These are phyloP conservation scores for Ellobius talpinus DNA, from an alignment of 2,113 vertebrate species.

Conservation along the genomic window DNA sequence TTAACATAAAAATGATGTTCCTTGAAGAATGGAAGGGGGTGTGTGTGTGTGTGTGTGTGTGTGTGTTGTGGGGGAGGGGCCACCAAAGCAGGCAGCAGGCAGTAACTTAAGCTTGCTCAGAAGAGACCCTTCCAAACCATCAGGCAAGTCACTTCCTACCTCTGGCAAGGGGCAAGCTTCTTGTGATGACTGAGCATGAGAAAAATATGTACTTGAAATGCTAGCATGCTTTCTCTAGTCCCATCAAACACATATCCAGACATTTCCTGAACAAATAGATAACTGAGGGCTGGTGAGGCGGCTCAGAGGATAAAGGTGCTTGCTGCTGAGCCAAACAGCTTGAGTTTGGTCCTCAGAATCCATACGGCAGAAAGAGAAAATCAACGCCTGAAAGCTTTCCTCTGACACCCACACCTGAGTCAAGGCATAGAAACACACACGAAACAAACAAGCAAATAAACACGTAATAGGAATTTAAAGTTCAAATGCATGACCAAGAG, in stretches of 20 bases:
- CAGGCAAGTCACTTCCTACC: neutral
- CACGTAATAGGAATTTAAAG: neutral
- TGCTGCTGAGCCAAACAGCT: neutral
- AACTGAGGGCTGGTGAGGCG: neutral
- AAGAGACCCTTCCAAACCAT: neutral
- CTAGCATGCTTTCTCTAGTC: neutral
- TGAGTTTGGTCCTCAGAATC: no score
- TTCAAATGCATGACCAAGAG: neutral
- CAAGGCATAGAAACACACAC: no score
- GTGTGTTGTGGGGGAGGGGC: neutral
- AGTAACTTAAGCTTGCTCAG: neutral
- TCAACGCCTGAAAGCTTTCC: neutral
- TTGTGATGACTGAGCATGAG: neutral
- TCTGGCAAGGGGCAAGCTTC: neutral
- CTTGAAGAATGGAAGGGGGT: neutral
- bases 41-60: neutral
- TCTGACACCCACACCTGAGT: neutral
- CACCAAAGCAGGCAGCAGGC: neutral
- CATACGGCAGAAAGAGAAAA: neutral
- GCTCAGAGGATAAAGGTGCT: neutral
- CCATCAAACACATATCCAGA: neutral
- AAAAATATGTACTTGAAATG: neutral
- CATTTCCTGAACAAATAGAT: neutral
- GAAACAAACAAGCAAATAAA: neutral
- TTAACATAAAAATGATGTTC: neutral